Conservation (phyloP, 2,797 vertebrate genomes). For the Nasua narica region DNA sequence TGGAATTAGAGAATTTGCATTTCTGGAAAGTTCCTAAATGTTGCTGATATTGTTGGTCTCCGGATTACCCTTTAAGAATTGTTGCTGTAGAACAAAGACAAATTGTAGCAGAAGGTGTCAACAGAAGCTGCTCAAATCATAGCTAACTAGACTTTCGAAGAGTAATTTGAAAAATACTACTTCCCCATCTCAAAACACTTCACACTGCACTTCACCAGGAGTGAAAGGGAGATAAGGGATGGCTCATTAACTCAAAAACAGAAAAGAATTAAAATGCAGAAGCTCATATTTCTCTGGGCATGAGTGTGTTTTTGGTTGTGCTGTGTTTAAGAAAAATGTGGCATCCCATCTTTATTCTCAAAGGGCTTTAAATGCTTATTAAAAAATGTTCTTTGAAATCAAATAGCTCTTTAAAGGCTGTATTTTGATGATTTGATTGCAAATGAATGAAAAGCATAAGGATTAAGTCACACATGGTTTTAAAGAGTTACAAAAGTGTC, state of each 20-base stretch:
- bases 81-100: neutral
- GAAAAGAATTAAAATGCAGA: conserved; percentile 41
- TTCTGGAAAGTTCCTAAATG: neutral
- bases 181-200: conserved; percentile 42
- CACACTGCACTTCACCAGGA: neutral
- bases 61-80: neutral
- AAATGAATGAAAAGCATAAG: conserved; percentile 79
- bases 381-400: conserved; percentile 76
- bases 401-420: conserved; percentile 77
- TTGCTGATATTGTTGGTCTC: neutral
- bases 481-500: conserved; percentile 78
- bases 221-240: conserved; percentile 49
- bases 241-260: conserved; percentile 52
- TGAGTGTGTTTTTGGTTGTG: conserved; percentile 57
- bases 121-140: neutral
- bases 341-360: conserved; percentile 66
- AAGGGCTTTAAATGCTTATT: conserved; percentile 76
- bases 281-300: conserved; percentile 43
- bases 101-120: neutral
- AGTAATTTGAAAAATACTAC: conserved; percentile 41
- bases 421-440: conserved; percentile 76
- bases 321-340: conserved; percentile 72
- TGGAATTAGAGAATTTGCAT: neutral
- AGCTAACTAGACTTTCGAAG: neutral
- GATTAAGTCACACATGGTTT: conserved; percentile 78